These are phyloP conservation scores for Cremastinae sp. DNA, from an alignment of 2,888 invertebrate genomes.

Conservation along the genomic window DNA sequence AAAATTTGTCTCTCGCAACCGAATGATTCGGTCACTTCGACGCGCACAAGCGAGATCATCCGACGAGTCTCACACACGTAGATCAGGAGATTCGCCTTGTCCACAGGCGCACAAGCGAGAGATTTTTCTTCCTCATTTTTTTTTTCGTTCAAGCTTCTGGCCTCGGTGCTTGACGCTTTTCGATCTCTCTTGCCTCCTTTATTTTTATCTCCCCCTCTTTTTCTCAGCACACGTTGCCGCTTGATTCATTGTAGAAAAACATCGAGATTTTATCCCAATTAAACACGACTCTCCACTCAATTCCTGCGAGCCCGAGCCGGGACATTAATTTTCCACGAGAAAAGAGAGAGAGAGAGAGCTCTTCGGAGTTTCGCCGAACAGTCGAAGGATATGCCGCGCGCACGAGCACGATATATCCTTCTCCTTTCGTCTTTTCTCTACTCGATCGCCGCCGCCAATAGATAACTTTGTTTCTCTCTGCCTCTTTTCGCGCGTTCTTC, in stretches of 20 bases:
- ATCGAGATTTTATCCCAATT: conserved; percentile 73
- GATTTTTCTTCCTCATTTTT: conserved; percentile 26
- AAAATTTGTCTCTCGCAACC: background rate
- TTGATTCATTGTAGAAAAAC: conserved; percentile 75
- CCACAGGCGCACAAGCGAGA: conserved; percentile 40
- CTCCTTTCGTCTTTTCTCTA: conserved; percentile 49
- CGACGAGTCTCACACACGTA: conserved; percentile 16
- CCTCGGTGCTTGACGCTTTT: conserved; percentile 51
- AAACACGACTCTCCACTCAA: conserved; percentile 74
- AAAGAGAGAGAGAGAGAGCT: conserved; percentile 45
- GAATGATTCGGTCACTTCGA: background rate
- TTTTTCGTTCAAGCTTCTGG: conserved; percentile 35
- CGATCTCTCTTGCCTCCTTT: conserved; percentile 44
- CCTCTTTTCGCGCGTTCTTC: conserved; percentile 45
- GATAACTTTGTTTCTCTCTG: conserved; percentile 58
- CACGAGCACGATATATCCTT: conserved; percentile 54
- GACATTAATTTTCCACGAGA: conserved; percentile 69
- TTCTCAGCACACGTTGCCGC: conserved; percentile 48
- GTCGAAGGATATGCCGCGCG: conserved; percentile 51
- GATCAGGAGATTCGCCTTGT: conserved; percentile 41
- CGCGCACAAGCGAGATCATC: conserved; percentile 39
- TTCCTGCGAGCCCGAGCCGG: conserved; percentile 66
- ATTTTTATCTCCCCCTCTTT: conserved; percentile 19
- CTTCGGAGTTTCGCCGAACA: conserved; percentile 45
- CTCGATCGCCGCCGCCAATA: conserved; percentile 45